Conservation (phyloP, 2,888 invertebrate species). For the Didymodactylos carnosus region DNA sequence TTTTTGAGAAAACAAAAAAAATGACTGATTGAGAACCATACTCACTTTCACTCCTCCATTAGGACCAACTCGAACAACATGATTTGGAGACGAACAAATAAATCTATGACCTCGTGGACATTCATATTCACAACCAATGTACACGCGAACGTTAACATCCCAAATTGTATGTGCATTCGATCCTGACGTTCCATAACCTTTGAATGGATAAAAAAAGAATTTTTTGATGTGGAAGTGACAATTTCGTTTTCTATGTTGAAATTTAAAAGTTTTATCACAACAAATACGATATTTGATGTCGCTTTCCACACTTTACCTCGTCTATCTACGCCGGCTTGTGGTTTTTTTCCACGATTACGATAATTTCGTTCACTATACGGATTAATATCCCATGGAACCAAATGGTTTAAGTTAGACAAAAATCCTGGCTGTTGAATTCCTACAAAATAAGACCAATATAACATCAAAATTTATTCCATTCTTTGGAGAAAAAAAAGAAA, state of each 20-base stretch:
- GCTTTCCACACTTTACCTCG: too few relatives aligned
- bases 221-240: too few relatives aligned
- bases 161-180: background rate
- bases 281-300: too few relatives aligned
- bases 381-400: constrained; percentile 73
- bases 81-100: constrained; percentile 51
- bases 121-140: constrained; percentile 81
- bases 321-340: too few relatives aligned
- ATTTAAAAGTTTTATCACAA: too few relatives aligned
- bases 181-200: background rate
- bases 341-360: too few relatives aligned
- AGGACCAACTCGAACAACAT: background rate
- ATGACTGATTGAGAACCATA: too few relatives aligned
- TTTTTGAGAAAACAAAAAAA: background rate
- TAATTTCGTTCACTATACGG: background rate
- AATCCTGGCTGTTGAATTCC: constrained; percentile 65
- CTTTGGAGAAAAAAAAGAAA: too few relatives aligned
- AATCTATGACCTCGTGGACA: constrained; percentile 89
- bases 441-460: constrained; percentile 14
- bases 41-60: constrained; percentile 2
- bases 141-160: constrained; percentile 22
- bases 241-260: too few relatives aligned
- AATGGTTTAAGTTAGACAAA: constrained; percentile 63
- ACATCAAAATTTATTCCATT: background rate
- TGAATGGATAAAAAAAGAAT: background rate